Evolutionary conservation across 2,113 vertebrate genomes (phyloP).

Genomic region (Scophthalmus maximus): DNA sequence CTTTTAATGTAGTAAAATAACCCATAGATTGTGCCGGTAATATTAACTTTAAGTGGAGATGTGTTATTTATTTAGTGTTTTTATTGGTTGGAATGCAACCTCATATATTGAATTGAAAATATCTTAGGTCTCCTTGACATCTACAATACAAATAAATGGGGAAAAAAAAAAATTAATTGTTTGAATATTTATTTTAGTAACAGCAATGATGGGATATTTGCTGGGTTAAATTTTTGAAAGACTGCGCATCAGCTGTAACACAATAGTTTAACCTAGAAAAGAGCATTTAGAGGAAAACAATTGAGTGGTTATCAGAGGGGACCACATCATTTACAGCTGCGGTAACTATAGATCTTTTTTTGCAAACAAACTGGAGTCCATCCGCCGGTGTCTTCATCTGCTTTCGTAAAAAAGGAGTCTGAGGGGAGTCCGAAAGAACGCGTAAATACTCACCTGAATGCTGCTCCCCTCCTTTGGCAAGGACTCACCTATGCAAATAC

Average conservation of each 20-base stretch:
- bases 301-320: background rate
- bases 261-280: no score
- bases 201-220: background rate
- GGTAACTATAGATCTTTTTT: no score
- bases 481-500: background rate
- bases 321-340: no score
- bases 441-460: background rate
- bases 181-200: conserved; percentile 10
- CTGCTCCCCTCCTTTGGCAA: conserved; percentile 9
- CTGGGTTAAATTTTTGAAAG: no score
- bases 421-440: background rate
- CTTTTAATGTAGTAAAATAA: conserved; percentile 86
- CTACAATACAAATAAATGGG: conserved; percentile 43
- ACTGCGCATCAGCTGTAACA: background rate
- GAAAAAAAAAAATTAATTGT: conserved; percentile 1
- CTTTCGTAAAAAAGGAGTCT: background rate
- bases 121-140: conserved; percentile 26
- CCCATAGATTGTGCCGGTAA: background rate
- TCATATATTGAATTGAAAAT: background rate
- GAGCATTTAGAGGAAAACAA: background rate
- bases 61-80: conserved; percentile 69
- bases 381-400: no score
- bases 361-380: no score
- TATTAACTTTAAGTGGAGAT: conserved; percentile 14
- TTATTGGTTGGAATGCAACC: conserved; percentile 11